Evolutionary conservation across 37 sponge, comb jelly and placozoan genomes (phyloP).

Genomic region (Crambe crambe): DNA sequence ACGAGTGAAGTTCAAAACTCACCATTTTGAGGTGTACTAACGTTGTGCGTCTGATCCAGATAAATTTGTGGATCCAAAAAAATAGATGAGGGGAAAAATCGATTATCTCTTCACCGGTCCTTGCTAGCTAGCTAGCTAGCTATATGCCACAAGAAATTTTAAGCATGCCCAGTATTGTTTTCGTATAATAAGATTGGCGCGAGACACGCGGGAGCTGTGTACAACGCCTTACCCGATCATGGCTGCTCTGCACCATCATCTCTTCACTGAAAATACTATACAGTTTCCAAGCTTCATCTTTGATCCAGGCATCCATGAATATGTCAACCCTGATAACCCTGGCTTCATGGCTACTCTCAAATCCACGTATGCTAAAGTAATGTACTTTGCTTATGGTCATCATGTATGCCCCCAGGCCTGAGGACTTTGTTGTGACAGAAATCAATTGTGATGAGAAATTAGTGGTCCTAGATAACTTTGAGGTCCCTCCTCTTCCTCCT

Average conservation of each 20-base stretch:
- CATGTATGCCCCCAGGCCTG: background rate
- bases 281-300: background rate
- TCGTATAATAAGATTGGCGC: too few species aligned
- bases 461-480: slow-evolving; percentile 14
- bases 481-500: background rate
- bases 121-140: too few species aligned
- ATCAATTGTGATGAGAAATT: slow-evolving; percentile 11
- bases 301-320: background rate
- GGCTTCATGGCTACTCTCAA: background rate
- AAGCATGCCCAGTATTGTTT: too few species aligned
- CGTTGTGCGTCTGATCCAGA: too few species aligned
- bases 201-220: too few species aligned
- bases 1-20: background rate
- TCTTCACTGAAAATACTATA: too few species aligned
- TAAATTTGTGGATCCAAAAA: too few species aligned
- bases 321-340: slow-evolving; percentile 1
- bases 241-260: too few species aligned
- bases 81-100: too few species aligned
- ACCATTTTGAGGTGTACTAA: slow-evolving; percentile 16
- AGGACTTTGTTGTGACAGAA: slow-evolving; percentile 60
- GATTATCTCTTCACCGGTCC: too few species aligned
- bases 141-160: too few species aligned
- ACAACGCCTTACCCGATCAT: too few species aligned
- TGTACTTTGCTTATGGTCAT: background rate
- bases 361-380: background rate